Evolutionary conservation across 2,888 invertebrate genomes (phyloP).

Genomic region (Ichneumon xanthorius): DNA sequence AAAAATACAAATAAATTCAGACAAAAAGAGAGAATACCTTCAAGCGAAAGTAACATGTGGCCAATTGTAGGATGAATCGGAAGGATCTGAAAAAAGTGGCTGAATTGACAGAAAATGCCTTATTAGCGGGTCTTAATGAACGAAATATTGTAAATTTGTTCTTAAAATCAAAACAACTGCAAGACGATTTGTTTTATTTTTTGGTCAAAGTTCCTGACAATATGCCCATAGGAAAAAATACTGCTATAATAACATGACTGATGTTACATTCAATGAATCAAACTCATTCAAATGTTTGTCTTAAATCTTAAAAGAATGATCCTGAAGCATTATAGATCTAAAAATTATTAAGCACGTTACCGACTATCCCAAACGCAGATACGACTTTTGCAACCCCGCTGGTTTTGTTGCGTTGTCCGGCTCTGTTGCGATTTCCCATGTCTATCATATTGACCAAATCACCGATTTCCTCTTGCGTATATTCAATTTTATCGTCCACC

Average conservation of each 20-base stretch:
- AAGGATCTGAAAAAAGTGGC: too few relatives aligned
- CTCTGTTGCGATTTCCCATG: constrained; percentile 88
- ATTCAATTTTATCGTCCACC: constrained; percentile 96
- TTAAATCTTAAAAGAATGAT: constrained; percentile 1
- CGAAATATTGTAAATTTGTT: too few relatives aligned
- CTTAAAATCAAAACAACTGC: not conserved
- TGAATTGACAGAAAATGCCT: too few relatives aligned
- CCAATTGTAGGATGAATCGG: too few relatives aligned
- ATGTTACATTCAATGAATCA: not conserved
- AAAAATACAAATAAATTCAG: too few relatives aligned
- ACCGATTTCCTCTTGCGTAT: constrained; percentile 94
- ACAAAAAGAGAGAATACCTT: too few relatives aligned
- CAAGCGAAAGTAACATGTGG: too few relatives aligned
- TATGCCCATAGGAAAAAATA: not conserved
- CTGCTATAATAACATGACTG: not conserved
- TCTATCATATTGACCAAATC: constrained; percentile 93
- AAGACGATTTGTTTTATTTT: not conserved
- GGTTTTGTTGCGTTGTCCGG: constrained; percentile 85
- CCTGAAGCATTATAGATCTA: constrained; percentile 4
- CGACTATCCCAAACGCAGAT: constrained; percentile 98
- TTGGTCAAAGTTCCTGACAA: not conserved
- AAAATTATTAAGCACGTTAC: constrained; percentile 85
- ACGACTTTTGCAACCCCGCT: constrained; percentile 91
- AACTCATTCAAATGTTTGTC: not conserved
- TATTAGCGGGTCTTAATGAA: too few relatives aligned